Evolutionary conservation across 2,113 vertebrate genomes (phyloP).

Genomic region (Menura novaehollandiae): DNA sequence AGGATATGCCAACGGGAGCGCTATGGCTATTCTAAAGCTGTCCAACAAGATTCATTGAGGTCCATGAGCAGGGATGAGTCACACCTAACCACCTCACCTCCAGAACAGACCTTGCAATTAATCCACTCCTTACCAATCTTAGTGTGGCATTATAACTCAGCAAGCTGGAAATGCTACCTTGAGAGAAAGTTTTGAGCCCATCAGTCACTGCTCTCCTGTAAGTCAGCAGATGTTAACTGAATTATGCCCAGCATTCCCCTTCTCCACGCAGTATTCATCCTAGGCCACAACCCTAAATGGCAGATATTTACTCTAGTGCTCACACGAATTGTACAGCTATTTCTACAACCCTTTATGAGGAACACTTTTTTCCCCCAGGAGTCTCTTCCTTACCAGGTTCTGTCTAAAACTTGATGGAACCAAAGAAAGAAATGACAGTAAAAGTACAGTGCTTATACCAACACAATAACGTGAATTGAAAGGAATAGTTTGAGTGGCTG

Average conservation of each 20-base stretch:
- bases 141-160: neutral
- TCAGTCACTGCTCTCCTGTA: neutral
- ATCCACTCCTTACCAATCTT: neutral
- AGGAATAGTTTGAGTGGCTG: neutral
- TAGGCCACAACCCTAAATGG: neutral
- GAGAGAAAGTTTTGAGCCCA: neutral
- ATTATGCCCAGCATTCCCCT: neutral
- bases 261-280: neutral
- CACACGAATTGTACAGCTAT: neutral
- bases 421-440: neutral
- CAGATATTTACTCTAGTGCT: neutral
- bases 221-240: neutral
- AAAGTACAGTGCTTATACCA: neutral
- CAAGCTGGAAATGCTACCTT: neutral
- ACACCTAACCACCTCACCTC: neutral
- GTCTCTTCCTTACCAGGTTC: neutral
- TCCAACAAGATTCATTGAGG: neutral
- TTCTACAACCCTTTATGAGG: neutral
- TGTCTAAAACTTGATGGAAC: neutral
- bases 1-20: fast-evolving
- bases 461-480: neutral
- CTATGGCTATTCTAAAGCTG: neutral
- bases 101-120: neutral
- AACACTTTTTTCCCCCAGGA: neutral
- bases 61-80: neutral